phyloP scores from a whole-genome alignment of 2,888 invertebrate genomes.

The Clivina fossor region DNA sequence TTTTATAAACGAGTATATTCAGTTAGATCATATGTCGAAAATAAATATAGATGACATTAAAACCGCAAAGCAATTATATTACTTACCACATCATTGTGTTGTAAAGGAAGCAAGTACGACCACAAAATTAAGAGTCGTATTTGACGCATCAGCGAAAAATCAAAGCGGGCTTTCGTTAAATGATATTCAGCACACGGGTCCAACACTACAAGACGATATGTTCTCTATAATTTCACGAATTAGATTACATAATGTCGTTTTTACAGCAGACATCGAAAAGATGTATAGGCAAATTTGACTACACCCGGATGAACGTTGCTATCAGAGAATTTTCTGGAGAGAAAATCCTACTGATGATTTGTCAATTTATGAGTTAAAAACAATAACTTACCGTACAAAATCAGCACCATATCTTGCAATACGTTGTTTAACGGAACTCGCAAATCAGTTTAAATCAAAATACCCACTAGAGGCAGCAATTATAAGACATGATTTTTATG shows the following conservation, averaged over 20 bases:
- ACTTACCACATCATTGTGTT: not conserved
- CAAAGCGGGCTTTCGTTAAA: constrained; percentile 1
- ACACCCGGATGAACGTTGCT: not conserved
- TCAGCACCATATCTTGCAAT: no score
- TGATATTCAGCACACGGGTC: not conserved
- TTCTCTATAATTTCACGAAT: constrained; percentile 1
- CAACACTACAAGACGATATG: constrained; percentile 2
- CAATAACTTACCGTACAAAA: no score
- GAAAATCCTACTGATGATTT: no score
- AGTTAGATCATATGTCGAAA: constrained; percentile 1
- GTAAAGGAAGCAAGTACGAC: not conserved
- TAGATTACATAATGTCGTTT: not conserved
- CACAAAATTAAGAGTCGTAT: constrained; percentile 8
- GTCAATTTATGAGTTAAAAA: no score
- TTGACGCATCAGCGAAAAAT: not conserved
- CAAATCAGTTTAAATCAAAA: no score
- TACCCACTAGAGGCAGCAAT: no score
- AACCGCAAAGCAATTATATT: not conserved
- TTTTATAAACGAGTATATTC: constrained; percentile 5
- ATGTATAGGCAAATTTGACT: not conserved
- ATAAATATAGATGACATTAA: not conserved
- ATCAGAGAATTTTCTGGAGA: no score
- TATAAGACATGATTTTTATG: no score
- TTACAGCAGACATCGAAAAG: constrained; percentile 8
- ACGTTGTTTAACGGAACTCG: no score